Conservation (phyloP, 2,888 invertebrate species). For the Lasioglossum lativentre region DNA sequence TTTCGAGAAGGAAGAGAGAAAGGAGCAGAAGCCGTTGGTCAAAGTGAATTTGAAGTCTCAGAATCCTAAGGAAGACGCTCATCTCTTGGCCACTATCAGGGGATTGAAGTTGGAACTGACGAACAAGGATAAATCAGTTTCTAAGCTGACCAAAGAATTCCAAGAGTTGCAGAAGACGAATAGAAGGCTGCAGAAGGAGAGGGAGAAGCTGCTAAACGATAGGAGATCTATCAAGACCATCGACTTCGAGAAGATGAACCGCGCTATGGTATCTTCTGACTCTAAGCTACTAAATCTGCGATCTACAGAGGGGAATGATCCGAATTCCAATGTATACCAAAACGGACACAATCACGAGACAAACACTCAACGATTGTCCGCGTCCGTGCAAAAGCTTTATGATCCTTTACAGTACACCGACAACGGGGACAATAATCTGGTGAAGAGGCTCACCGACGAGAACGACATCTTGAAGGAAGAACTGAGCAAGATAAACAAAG, state of each 20-base stretch:
- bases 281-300: constrained; percentile 81
- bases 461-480: constrained; percentile 88
- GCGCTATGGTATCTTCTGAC: constrained; percentile 70
- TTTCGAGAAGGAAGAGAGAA: constrained; percentile 72
- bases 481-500: constrained; percentile 90
- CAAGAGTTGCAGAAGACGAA: constrained; percentile 92
- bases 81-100: constrained; percentile 92
- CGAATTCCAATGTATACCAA: constrained; percentile 81
- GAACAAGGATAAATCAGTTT: constrained; percentile 90
- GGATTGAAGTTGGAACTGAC: constrained; percentile 91
- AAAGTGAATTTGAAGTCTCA: constrained; percentile 77
- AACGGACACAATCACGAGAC: constrained; percentile 75
- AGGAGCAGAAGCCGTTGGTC: constrained; percentile 62
- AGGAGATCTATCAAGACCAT: constrained; percentile 75
- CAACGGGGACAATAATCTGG: constrained; percentile 84
- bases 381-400: constrained; percentile 79
- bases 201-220: constrained; percentile 86
- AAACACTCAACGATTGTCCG: constrained; percentile 75
- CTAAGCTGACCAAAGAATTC: constrained; percentile 90
- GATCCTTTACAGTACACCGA: constrained; percentile 83
- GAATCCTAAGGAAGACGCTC: constrained; percentile 89
- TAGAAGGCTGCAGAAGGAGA: constrained; percentile 90
- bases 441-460: constrained; percentile 85
- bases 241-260: constrained; percentile 67
- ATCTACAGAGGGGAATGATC: constrained; percentile 81